These are phyloP conservation scores for Sebastes steindachneri DNA, from an alignment of 2,797 vertebrate genomes.

Conservation along the genomic window DNA sequence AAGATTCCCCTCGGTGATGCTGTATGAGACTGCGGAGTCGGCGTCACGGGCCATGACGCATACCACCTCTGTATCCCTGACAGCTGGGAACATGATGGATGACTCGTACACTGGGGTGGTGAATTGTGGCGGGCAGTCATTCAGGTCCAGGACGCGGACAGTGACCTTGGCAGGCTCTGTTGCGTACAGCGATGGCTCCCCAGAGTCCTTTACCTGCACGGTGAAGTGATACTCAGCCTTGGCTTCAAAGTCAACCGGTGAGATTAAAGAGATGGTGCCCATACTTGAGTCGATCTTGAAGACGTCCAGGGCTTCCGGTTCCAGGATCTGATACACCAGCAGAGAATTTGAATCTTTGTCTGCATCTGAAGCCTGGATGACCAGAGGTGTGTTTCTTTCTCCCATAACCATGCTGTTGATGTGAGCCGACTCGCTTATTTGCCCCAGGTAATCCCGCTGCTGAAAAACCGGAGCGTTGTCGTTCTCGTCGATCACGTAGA, in stretches of 20 bases:
- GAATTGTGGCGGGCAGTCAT: slow-evolving; percentile 93
- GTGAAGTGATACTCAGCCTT: slow-evolving; percentile 86
- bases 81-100: slow-evolving; percentile 83
- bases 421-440: slow-evolving; percentile 89
- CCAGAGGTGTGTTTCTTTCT: slow-evolving; percentile 88
- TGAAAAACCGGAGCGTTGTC: slow-evolving; percentile 90
- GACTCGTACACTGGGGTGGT: slow-evolving; percentile 80
- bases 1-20: slow-evolving; percentile 86
- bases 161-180: slow-evolving; percentile 87
- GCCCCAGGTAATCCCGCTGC: slow-evolving; percentile 84
- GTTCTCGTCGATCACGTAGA: slow-evolving; percentile 94
- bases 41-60: slow-evolving; percentile 86
- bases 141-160: slow-evolving; percentile 87
- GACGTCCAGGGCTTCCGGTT: slow-evolving; percentile 85
- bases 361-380: slow-evolving; percentile 88
- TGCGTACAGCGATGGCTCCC: slow-evolving; percentile 87
- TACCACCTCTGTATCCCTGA: slow-evolving; percentile 87
- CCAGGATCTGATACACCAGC: slow-evolving; percentile 90
- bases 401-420: slow-evolving; percentile 90
- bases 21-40: slow-evolving; percentile 90
- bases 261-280: slow-evolving; percentile 87
- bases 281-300: slow-evolving; percentile 91
- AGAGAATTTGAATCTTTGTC: slow-evolving; percentile 90
- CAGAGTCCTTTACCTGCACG: slow-evolving; percentile 90
- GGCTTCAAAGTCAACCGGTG: slow-evolving; percentile 89